phyloP scores from a whole-genome alignment of 2,113 vertebrate genomes.

The Sprattus sprattus region DNA sequence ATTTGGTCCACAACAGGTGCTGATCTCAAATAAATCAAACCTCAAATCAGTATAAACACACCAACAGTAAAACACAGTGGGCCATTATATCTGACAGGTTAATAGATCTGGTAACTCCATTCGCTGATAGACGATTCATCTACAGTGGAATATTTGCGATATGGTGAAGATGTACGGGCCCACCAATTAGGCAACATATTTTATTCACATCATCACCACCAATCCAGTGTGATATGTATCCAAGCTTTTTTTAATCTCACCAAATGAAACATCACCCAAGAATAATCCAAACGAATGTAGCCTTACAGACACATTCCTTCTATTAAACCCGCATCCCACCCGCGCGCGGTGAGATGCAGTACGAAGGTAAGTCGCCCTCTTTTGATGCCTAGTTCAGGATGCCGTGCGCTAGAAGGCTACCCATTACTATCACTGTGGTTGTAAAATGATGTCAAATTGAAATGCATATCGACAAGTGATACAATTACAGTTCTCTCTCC shows the following conservation, averaged over 20 bases:
- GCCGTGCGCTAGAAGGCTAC: not conserved
- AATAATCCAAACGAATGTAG: not conserved
- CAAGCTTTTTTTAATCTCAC: not conserved
- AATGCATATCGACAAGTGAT: not conserved
- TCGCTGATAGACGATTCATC: not conserved
- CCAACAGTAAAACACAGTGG: constrained; percentile 20
- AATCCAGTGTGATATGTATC: not conserved
- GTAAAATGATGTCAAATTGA: not conserved
- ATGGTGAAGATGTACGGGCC: not conserved
- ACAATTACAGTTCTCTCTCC: not conserved
- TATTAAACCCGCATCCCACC: constrained; percentile 1
- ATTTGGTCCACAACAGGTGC: constrained; percentile 3
- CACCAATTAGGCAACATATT: not conserved
- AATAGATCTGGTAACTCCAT: constrained; percentile 10
- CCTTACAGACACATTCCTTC: not conserved
- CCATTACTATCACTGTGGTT: not conserved
- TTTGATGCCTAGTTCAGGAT: constrained; percentile 16
- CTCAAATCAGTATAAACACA: constrained; percentile 7
- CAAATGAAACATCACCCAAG: not conserved
- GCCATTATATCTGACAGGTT: constrained; percentile 40
- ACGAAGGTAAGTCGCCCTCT: constrained; percentile 17
- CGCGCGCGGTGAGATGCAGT: constrained; percentile 14
- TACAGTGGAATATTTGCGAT: not conserved
- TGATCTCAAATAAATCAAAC: constrained; percentile 8
- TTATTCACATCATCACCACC: not conserved